Evolutionary conservation across 2,888 invertebrate genomes (phyloP), one percentile per base, ranked within the genome.

Genomic region (Troglohyphantes excavatus): DNA sequence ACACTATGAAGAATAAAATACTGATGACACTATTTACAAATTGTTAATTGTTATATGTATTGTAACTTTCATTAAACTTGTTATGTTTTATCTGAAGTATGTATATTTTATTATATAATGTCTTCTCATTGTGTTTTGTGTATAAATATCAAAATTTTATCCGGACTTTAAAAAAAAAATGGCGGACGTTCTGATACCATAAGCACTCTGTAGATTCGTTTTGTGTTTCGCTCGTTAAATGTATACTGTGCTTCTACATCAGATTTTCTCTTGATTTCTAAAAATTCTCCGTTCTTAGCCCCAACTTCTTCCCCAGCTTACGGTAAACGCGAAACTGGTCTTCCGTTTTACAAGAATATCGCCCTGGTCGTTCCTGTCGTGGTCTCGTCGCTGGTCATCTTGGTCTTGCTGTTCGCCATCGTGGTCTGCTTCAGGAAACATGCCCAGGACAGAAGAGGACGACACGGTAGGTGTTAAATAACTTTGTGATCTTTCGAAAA

Each of bases 251-350:
- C 7, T 29, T 11, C n/a, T n/a, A n/a, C 33, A n/a, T 21, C 19
- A 7, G n/a, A 43, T 23, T n/a, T 67, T 39, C 26, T 26, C 21
- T 19, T 83, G 59, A 61, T 53, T 23, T 29, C n/a, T 5, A 0
- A 0, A 7, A 21, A 27, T 87, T 81, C 81, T 81, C 68, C 63
- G 29, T 83, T 78, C 78, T 63, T 72, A 90, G 89, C 84, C 46
- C 83, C 89, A 6, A 89, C 90, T 70, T 90, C 84, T 73, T 84
- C 84, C 43, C 90, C 90, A 70, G 84, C 90, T 59, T 90, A 68
- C 70, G 90, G 85, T 5, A 90, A 90, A 61, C 19, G 85, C 27
- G 90, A 90, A 33, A 90, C 90, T 0, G 85, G 73, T n/a, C 67
- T 85, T 6, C 90, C 90, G 13, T 90, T 90, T 19, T 90, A 90